phyloP scores from a whole-genome alignment of 2,797 vertebrate genomes.

The Agapornis canus region DNA sequence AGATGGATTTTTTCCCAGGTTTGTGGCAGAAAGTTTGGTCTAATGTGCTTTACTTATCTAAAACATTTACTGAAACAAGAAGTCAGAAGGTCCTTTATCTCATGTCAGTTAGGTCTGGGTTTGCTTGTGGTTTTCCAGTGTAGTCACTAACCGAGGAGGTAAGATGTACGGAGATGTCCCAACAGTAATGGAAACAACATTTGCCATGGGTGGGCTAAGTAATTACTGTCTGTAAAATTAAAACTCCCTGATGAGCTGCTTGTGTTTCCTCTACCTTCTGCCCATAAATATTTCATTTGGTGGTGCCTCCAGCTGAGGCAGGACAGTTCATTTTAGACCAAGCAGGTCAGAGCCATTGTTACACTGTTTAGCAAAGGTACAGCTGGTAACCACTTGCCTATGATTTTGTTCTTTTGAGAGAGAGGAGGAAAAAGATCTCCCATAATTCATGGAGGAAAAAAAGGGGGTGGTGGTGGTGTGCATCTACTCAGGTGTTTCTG shows the following conservation, averaged over 20 bases:
- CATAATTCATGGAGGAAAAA: neutral
- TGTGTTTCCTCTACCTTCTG: neutral
- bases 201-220: neutral
- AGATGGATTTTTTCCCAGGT: neutral
- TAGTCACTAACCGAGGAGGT: neutral
- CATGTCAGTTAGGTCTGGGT: neutral
- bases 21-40: neutral
- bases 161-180: neutral
- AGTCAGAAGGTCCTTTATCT: neutral
- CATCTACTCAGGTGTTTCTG: neutral
- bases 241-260: neutral
- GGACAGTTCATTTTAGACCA: neutral
- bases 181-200: neutral
- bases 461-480: rapidly evolving
- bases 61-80: neutral
- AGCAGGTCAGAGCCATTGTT: rapidly evolving
- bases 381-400: neutral
- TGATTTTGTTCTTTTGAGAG: neutral
- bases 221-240: neutral
- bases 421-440: neutral
- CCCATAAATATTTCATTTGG: neutral
- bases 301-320: neutral
- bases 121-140: conserved; percentile 7
- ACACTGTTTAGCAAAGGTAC: neutral
- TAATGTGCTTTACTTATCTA: neutral